Evolutionary conservation across 2,113 vertebrate species (phyloP), one percentile per base, ranked within the genome.

Genomic region (Oncorhynchus gorbuscha): DNA sequence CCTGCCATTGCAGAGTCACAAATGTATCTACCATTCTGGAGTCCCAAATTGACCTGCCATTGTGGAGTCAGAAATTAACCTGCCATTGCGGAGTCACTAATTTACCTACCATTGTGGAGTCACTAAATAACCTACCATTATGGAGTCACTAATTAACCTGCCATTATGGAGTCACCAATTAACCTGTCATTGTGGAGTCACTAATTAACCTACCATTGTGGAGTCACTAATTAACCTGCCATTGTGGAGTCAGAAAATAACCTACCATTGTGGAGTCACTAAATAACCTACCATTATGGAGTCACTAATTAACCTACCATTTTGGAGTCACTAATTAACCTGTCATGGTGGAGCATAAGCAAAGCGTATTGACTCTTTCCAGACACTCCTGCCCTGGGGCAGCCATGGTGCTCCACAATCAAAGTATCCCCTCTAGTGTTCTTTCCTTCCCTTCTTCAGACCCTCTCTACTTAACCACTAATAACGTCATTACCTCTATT

Each of bases 401-500:
- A 24, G 22, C 45, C 75, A 45, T 64, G 71, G 28, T 62, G 35
- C 62, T 69, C 73, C 73, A 59, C 24, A 73, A 18, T 12, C 51
- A 58, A 20, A 62, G 59, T 9, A 13, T 39, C 28, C 32, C 4
- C 16, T 9, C 12, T 30, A 24, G 59, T 24, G 14, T 69, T 65
- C n/a, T 24, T 65, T 35, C 71, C 13, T 28, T 77, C 81, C 58
- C 64, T 32, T 62, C 65, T 69, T 45, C 48, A 61, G 48, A 65
- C n/a, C 69, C 18, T 59, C 62, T 75, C 64, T 59, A 73, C 75
- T 76, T 78, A 74, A 82, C 78, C 78, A 67, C 51, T 75, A 80
- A 80, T 82, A 69, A 75, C 39, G 66, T 77, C 49, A 77, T 79
- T 79, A 67, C 6, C 32, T 73, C 58, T 73, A 80, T 64, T 76